Evolutionary conservation across 2,113 vertebrate genomes (phyloP).

Genomic region (Clarias batrachus): DNA sequence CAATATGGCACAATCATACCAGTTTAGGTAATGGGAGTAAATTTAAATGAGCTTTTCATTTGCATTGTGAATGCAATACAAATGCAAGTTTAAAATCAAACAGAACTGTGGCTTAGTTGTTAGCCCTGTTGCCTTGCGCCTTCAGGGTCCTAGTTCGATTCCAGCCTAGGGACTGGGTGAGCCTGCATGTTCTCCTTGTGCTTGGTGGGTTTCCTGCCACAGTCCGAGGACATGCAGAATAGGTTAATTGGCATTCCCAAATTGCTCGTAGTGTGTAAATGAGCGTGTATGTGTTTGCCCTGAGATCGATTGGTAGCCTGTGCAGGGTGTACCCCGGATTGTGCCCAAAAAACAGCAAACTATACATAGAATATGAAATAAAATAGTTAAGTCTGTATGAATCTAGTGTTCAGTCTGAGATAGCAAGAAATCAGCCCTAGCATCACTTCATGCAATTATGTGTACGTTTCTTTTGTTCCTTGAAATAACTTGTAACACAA

Average conservation of each 20-base stretch:
- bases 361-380: neutral
- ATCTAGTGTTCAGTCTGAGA: neutral
- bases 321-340: no score
- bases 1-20: neutral
- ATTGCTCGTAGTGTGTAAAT: no score
- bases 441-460: neutral
- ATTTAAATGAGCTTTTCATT: neutral
- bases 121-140: no score
- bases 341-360: neutral
- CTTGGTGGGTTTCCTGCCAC: no score
- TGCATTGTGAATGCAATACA: neutral
- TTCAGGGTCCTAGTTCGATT: no score
- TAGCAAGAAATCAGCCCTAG: neutral
- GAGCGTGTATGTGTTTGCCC: no score
- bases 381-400: neutral
- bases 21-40: neutral
- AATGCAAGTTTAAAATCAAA: neutral
- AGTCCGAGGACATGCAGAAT: no score
- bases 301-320: no score
- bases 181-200: no score
- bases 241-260: no score
- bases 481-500: neutral
- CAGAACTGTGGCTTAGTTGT: no score
- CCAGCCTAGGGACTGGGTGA: no score
- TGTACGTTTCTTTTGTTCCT: neutral